Conservation (phyloP, 2,113 vertebrate genomes). For the Grallaria varia region DNA sequence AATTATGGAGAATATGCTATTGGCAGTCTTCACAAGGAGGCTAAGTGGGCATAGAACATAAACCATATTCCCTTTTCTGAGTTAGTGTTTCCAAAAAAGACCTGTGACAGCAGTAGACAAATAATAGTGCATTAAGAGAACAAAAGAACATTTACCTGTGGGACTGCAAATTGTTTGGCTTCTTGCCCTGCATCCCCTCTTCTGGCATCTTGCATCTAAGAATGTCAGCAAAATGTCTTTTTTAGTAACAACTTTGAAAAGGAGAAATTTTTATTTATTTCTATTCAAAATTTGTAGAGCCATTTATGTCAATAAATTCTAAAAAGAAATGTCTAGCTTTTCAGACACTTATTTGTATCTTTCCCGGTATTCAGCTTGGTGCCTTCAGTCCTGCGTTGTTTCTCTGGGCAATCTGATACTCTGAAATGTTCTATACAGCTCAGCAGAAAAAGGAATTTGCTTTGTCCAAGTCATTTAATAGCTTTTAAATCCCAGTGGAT, state of each 20-base stretch:
- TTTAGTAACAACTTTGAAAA: neutral
- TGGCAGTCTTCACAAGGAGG: neutral
- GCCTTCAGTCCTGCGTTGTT: neutral
- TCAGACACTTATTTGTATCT: neutral
- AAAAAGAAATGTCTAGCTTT: conserved; percentile 1
- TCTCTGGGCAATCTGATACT: conserved; percentile 22
- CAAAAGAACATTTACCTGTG: neutral
- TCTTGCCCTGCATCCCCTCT: neutral
- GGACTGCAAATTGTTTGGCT: neutral
- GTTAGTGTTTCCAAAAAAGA: neutral
- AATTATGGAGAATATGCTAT: neutral
- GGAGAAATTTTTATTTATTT: neutral
- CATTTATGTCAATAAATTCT: neutral
- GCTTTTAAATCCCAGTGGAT: conserved; percentile 48
- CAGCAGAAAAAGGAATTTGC: conserved; percentile 45
- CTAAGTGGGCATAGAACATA: neutral
- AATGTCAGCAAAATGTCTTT: neutral
- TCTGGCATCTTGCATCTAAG: neutral
- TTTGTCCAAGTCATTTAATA: conserved; percentile 61
- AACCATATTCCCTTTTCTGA: neutral
- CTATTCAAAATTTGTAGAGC: neutral
- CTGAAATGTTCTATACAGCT: conserved; percentile 20
- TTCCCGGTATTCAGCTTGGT: neutral
- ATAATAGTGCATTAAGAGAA: neutral
- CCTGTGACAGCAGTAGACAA: neutral